Base-by-base conservation (phyloP, 2,888 invertebrate species). In the Eulithis prunata region DNA sequence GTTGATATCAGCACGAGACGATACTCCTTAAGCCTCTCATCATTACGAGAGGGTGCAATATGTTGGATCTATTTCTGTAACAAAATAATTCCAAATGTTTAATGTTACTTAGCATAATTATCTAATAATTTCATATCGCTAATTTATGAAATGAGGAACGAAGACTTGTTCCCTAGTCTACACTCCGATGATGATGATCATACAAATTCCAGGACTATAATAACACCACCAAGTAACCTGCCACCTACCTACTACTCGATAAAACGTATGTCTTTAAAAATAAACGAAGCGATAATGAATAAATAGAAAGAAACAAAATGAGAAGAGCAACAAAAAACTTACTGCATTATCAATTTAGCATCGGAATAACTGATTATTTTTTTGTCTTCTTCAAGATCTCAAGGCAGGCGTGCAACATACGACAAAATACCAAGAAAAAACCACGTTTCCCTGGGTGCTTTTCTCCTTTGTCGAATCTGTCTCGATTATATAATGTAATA, bases 341-440 rank as follows among this genome's bases (percentile, higher is more conserved):
- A 93, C 93, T 76, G 85, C 93, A 93, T 93, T 91, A 91, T 92
- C 89, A 88, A 88, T 88, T 82, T 81, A 85, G 84, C 90, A 89
- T 90, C 85, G 81, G 84, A 91, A 88, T 86, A 86, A 85, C 81
- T 84, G 86, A 90, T 88, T 87, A 64, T 64, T 88, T 87, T 92
- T 93, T 92, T 92, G 90, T 90, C 89, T 87, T 88, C 86, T 86
- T 87, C 83, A 80, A 88, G 87, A 88, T 88, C 89, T 86, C 89
- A 91, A 89, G 88, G 84, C 90, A 91, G 92, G 92, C 93, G 92
- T 93, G 93, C 91, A 89, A 90, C 90, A 86, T 90, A 86, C 86
- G 89, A 89, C 84, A 87, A 91, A 90, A 91, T 91, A 87, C 84
- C 84, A 84, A 82, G 85, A 79, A 77, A 81, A 85, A 80, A 84